Evolutionary conservation across 2,797 vertebrate genomes (phyloP).

Genomic region (Bovichtus diacanthus): DNA sequence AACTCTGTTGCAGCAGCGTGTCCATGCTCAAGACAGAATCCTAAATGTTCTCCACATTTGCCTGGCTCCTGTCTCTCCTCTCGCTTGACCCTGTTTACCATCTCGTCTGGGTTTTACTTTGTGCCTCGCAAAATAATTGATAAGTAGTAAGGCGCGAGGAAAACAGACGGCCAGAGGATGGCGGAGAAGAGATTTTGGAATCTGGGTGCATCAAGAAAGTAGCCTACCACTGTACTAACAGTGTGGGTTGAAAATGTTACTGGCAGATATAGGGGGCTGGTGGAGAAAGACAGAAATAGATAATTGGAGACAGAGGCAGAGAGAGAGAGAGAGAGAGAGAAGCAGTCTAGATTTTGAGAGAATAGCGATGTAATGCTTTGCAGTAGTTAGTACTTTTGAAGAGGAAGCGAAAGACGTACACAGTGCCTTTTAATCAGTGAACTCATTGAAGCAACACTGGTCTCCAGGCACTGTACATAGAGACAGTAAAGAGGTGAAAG

Average conservation of each 20-base stretch:
- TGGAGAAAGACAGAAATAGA: constrained; percentile 77
- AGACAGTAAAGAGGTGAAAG: constrained; percentile 28
- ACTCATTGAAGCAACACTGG: constrained; percentile 57
- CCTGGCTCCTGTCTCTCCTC: constrained; percentile 24
- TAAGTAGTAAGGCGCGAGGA: constrained; percentile 17
- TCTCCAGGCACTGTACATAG: constrained; percentile 41
- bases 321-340: no score
- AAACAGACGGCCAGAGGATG: constrained; percentile 29
- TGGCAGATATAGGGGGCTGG: constrained; percentile 70
- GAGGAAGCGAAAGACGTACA: constrained; percentile 52
- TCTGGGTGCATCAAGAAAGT: constrained; percentile 55
- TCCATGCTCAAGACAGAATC: constrained; percentile 32
- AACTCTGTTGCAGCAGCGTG: constrained; percentile 49
- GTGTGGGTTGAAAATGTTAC: constrained; percentile 77
- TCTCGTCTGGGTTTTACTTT: constrained; percentile 51
- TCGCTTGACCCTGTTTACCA: constrained; percentile 46
- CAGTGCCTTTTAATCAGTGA: constrained; percentile 65
- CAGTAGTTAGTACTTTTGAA: constrained; percentile 61
- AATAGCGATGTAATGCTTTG: constrained; percentile 57
- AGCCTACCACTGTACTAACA: constrained; percentile 54
- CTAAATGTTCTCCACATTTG: constrained; percentile 39
- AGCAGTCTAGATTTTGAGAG: constrained; percentile 63
- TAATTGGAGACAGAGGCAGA: constrained; percentile 73
- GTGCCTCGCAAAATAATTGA: constrained; percentile 53
- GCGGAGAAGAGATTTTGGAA: constrained; percentile 44